phyloP scores from a whole-genome alignment of 2,113 vertebrate species.

The Anarrhichthys ocellatus region DNA sequence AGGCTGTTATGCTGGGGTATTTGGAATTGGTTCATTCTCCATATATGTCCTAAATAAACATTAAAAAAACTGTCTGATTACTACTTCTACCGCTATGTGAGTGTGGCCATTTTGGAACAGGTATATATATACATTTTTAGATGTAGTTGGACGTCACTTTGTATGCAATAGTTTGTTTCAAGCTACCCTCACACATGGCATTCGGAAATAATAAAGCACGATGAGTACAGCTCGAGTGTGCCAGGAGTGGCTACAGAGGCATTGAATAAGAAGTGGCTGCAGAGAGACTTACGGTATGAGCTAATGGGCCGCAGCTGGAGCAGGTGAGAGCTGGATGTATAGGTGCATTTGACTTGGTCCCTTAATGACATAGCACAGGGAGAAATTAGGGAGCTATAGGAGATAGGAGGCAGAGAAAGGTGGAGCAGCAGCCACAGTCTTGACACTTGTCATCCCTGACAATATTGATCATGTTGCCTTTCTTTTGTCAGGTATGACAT shows the following conservation, averaged over 20 bases:
- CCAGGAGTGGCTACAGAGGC: neutral
- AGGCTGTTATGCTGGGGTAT: neutral
- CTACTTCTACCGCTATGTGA: neutral
- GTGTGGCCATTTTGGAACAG: neutral
- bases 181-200: neutral
- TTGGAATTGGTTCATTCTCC: neutral
- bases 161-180: neutral
- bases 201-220: slow-evolving; percentile 3
- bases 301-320: slow-evolving; percentile 32
- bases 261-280: slow-evolving; percentile 13
- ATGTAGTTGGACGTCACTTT: neutral
- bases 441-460: slow-evolving; percentile 50
- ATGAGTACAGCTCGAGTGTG: neutral
- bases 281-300: slow-evolving; percentile 3
- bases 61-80: neutral
- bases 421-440: slow-evolving; percentile 30
- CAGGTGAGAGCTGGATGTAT: slow-evolving; percentile 18
- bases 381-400: slow-evolving; percentile 8
- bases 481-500: slow-evolving; percentile 38
- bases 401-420: slow-evolving; percentile 13
- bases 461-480: slow-evolving; percentile 39
- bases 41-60: neutral
- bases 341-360: slow-evolving; percentile 19
- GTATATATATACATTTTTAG: neutral
- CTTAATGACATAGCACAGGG: slow-evolving; percentile 13